A percentile compares a stretch with the other conserved stretches of the same genome.
Conservation (phyloP, 1,140 invertebrate species). For the Diplogasteroides magnus region DNA sequence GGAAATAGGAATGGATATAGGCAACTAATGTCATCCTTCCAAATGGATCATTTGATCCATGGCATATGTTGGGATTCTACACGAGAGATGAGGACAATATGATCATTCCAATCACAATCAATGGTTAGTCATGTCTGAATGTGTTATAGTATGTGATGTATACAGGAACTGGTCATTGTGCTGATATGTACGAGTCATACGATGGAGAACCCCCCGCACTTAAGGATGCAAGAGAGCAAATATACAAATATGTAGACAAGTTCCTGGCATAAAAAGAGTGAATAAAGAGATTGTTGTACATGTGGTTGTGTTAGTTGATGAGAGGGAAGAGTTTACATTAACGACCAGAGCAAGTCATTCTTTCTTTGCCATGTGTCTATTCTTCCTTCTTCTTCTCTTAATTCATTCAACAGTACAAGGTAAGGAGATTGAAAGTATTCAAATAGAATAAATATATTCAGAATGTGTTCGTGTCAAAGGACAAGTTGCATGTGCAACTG, state of each 20-base stretch:
- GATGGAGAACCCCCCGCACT: neutral
- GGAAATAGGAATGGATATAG: neutral
- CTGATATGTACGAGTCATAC: constrained; percentile 12
- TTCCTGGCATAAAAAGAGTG: neutral
- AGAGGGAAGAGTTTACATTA: too few relatives aligned
- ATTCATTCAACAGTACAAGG: too few relatives aligned
- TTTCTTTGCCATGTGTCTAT: too few relatives aligned
- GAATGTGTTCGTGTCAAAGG: neutral
- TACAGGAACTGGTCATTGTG: constrained; percentile 15
- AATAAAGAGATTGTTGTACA: too few relatives aligned
- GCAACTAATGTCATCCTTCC: constrained; percentile 11
- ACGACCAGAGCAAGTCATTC: too few relatives aligned
- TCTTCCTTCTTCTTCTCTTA: too few relatives aligned
- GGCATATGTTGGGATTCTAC: constrained; percentile 13
- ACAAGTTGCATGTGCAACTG: neutral
- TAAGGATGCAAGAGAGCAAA: neutral
- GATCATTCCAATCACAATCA: neutral
- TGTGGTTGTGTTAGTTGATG: too few relatives aligned
- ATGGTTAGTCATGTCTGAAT: neutral
- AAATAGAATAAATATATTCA: too few relatives aligned
- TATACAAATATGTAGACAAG: neutral
- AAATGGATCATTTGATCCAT: constrained; percentile 14
- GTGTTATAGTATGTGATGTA: neutral
- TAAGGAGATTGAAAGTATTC: too few relatives aligned
- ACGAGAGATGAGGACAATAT: constrained; percentile 1